Base-by-base conservation (phyloP, 2,797 vertebrate genomes). In the Gymnodraco acuticeps region DNA sequence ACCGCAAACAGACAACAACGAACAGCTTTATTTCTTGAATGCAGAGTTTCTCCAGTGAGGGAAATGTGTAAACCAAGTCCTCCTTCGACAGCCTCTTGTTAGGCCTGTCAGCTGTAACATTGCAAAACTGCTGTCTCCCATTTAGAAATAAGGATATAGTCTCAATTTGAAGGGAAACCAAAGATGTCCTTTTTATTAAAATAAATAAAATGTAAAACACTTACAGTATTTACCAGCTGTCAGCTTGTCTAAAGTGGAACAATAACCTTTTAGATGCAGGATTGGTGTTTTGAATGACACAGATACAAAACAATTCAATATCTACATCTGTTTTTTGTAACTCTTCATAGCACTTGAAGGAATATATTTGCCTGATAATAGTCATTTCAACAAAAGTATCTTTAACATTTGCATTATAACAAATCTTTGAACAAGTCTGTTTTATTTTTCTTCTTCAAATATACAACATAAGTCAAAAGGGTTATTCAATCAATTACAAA, bases 11-110 rank as follows among this genome's bases (percentile, higher is more conserved):
- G 53, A 23, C 50, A 2, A 31, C 55, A 70, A 52, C 54, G 47
- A 64, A 58, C 31, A 56, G 54, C 48, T 62, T 72, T 2, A 31
- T 45, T 71, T 69, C 51, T 52, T 78, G 12, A 70, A 65, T 43
- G 50, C 19, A 70, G 15, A 71, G 48, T 77, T 15, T 61, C 38
- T 64, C 42, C 17, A 51, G 3, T 48, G 51, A 58, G 14, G 60
- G 20, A 55, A 14, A 80, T 69, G 23, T 62, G 52, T 20, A 67
- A 70, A 61, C 31, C 23, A 1, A 20, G 20, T 47, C 7, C 14
- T 60, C 9, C 51, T 42, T 58, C 16, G 61, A 31, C 23, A 41
- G 31, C 41, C 10, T 1, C n/a, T 73, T 8, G 63, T 56, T 48
- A n/a, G 23, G 43, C 50, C 33, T 13, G 38, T 42, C 16, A 27